phyloP scores from a whole-genome alignment of 1,140 invertebrate genomes.

The Drosophila pectinifera region DNA sequence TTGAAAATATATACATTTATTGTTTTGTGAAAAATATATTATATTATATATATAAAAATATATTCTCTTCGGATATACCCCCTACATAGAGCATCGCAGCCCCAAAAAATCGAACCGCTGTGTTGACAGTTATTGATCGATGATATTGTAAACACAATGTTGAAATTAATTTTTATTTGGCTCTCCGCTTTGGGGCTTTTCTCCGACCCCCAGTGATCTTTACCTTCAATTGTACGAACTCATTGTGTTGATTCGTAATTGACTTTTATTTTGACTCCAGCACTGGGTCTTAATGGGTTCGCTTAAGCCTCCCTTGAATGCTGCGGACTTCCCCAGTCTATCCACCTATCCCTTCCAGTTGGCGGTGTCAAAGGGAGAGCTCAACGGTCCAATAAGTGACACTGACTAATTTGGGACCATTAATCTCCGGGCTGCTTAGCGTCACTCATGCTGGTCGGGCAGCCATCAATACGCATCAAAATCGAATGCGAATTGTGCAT shows the following conservation, averaged over 20 bases:
- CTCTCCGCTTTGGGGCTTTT: slow-evolving; percentile 39
- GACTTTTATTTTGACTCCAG: slow-evolving; percentile 66
- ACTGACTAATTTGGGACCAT: slow-evolving; percentile 77
- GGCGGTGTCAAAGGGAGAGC: slow-evolving; percentile 29
- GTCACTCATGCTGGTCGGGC: slow-evolving; percentile 54
- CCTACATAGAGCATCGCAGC: background rate
- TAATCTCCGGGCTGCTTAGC: slow-evolving; percentile 77
- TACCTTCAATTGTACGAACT: slow-evolving; percentile 60
- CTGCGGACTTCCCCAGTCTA: slow-evolving; percentile 17
- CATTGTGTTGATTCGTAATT: slow-evolving; percentile 66
- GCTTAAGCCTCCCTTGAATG: slow-evolving; percentile 27
- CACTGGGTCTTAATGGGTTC: slow-evolving; percentile 41
- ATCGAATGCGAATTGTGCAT: slow-evolving; percentile 56
- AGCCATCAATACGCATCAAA: slow-evolving; percentile 77
- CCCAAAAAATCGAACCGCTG: slow-evolving; percentile 37
- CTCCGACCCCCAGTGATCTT: slow-evolving; percentile 38
- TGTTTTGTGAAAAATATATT: background rate
- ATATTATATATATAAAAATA: no score
- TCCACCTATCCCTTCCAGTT: background rate
- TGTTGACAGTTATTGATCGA: slow-evolving; percentile 83
- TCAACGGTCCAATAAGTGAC: slow-evolving; percentile 66
- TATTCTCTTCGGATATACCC: no score
- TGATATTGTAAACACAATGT: slow-evolving; percentile 74
- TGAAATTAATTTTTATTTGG: slow-evolving; percentile 76
- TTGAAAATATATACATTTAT: background rate